Percentiles rank a stretch among this genome's conserved stretches.
Evolutionary conservation across 2,888 invertebrate species (phyloP).

Genomic region (Cantharis rustica): DNA sequence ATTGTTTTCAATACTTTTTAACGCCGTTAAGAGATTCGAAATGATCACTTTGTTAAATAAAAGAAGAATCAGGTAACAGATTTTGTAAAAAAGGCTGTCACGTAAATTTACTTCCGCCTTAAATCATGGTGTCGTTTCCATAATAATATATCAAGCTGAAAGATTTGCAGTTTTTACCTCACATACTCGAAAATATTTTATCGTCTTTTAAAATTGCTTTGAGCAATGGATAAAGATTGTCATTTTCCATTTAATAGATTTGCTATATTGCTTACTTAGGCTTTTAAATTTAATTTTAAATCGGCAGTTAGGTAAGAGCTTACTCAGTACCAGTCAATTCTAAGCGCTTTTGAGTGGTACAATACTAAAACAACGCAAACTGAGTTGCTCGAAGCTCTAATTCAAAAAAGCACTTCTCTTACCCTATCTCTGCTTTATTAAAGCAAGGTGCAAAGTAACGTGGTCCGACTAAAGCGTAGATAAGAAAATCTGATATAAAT

Average conservation of each 20-base stretch:
- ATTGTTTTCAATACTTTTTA: neutral
- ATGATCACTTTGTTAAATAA: neutral
- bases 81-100: neutral
- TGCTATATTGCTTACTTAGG: neutral
- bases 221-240: neutral
- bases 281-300: neutral
- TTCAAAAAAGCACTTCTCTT: neutral
- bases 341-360: neutral
- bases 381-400: neutral
- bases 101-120: neutral
- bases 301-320: neutral
- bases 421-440: neutral
- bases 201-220: neutral
- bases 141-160: neutral
- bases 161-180: neutral
- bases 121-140: neutral
- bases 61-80: neutral
- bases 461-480: slow-evolving; percentile 10
- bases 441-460: slow-evolving; percentile 6
- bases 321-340: neutral
- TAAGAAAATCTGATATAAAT: slow-evolving; percentile 25
- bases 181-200: neutral
- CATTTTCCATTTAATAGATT: neutral
- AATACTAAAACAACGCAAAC: neutral
- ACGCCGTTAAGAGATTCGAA: neutral